These are phyloP conservation scores for Lepidotrigona ventralis DNA, from an alignment of 1,140 invertebrate species.

Conservation along the genomic window DNA sequence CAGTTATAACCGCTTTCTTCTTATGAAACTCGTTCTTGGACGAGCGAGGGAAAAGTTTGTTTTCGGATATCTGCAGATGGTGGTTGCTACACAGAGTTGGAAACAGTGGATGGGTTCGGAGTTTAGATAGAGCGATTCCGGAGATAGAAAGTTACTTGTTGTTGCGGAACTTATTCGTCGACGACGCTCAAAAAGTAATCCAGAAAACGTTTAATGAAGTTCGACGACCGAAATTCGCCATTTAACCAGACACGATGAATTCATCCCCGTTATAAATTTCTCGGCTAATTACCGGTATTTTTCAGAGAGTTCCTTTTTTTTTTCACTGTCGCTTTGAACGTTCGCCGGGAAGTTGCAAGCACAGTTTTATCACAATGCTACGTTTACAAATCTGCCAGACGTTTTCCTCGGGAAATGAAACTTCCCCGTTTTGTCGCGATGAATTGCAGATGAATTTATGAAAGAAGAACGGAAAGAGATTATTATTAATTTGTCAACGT, in stretches of 20 bases:
- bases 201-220: not conserved
- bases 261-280: not conserved
- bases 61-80: constrained; percentile 9
- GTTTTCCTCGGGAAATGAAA: no score
- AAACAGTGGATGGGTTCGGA: not conserved
- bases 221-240: not conserved
- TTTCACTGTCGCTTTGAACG: not conserved
- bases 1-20: not conserved
- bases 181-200: not conserved
- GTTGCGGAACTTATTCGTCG: not conserved
- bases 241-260: not conserved
- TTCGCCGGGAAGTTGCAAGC: not conserved
- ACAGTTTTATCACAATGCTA: not conserved
- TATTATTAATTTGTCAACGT: not conserved
- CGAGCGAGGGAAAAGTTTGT: constrained; percentile 19
- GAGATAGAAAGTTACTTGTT: constrained; percentile 15
- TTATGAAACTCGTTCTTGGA: not conserved
- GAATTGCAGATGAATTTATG: not conserved
- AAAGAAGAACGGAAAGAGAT: not conserved
- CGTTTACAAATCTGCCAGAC: not conserved
- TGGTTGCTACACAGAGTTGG: not conserved
- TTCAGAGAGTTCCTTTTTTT: not conserved
- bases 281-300: not conserved
- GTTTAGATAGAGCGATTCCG: not conserved
- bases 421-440: not conserved